phyloP scores from a whole-genome alignment of 1,140 invertebrate genomes.

The Drosophila oshimai region DNA sequence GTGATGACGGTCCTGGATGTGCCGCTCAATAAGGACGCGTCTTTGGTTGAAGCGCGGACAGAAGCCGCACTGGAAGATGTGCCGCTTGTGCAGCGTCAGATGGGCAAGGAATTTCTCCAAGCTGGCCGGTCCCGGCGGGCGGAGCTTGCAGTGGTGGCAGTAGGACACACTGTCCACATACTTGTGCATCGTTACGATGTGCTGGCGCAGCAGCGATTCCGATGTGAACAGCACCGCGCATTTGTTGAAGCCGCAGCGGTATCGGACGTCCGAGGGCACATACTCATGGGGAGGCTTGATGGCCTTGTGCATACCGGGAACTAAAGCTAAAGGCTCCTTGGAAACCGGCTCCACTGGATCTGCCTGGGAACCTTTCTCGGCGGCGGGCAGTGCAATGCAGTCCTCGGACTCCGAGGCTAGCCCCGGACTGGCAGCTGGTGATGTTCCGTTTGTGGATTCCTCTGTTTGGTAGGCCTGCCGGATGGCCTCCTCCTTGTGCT shows the following conservation, averaged over 20 bases:
- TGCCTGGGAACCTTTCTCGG: neutral
- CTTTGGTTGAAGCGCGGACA: conserved; percentile 6
- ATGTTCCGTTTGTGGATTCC: neutral
- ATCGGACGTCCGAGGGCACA: conserved; percentile 32
- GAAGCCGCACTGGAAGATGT: conserved; percentile 51
- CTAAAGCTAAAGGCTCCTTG: too few relatives aligned
- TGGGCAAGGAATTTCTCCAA: conserved; percentile 19
- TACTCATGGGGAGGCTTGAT: neutral
- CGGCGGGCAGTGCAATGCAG: neutral
- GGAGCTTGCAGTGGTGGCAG: conserved; percentile 30
- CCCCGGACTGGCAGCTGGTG: neutral
- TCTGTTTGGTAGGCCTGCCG: conserved; percentile 6
- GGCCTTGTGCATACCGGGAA: neutral
- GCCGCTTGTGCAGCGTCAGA: conserved; percentile 40
- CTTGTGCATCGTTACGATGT: conserved; percentile 8
- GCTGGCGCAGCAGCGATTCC: conserved; percentile 11
- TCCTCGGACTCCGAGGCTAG: neutral
- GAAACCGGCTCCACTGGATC: neutral
- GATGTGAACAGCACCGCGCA: conserved; percentile 1
- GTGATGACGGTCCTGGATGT: conserved; percentile 27
- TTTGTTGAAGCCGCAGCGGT: conserved; percentile 1
- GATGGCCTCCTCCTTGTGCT: conserved; percentile 5
- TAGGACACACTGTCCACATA: neutral
- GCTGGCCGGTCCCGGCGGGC: neutral
- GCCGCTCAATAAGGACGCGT: conserved; percentile 28